Conservation (phyloP, 2,797 vertebrate species). For the Myiothlypis coronata region DNA sequence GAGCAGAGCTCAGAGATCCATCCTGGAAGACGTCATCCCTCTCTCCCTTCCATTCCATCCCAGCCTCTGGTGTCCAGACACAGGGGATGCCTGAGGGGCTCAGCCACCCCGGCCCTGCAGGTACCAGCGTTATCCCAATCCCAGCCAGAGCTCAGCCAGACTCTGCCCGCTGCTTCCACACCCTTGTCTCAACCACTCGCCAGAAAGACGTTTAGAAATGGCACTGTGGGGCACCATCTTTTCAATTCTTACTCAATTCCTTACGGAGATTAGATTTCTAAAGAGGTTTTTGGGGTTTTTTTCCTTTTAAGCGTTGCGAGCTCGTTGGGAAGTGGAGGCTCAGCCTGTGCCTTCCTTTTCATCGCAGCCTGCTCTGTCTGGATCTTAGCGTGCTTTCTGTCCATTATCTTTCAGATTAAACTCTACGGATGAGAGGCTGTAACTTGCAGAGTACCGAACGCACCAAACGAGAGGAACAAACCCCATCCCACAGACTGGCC, state of each 20-base stretch:
- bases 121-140: neutral
- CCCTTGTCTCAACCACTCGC: neutral
- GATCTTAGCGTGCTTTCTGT: neutral
- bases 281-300: neutral
- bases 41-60: neutral
- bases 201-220: neutral
- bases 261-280: neutral
- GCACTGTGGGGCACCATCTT: conserved; percentile 26
- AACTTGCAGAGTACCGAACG: fast-evolving
- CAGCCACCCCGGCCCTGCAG: fast-evolving
- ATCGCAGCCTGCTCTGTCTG: neutral
- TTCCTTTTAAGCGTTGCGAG: neutral
- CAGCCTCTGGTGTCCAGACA: fast-evolving
- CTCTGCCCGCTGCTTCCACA: neutral
- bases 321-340: neutral
- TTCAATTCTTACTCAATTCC: neutral
- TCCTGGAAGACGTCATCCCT: neutral
- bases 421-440: neutral
- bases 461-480: neutral
- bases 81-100: neutral
- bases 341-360: neutral
- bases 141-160: neutral
- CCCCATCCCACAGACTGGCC: neutral
- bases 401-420: neutral
- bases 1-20: neutral